These are phyloP conservation scores for Punctoribates punctum DNA, from an alignment of 2,888 invertebrate genomes.

Conservation along the genomic window DNA sequence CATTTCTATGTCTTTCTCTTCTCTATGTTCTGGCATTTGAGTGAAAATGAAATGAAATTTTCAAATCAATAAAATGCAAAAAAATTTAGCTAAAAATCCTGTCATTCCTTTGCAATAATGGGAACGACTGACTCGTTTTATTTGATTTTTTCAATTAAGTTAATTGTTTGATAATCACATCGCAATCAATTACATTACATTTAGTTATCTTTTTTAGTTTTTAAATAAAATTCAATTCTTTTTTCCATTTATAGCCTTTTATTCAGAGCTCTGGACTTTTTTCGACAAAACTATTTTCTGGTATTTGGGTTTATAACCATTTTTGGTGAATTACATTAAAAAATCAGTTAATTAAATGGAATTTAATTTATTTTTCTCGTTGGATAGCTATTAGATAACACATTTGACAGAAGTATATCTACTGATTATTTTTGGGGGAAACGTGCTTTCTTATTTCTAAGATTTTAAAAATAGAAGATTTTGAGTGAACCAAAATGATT, in stretches of 20 bases:
- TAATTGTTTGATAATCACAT: conserved; percentile 15
- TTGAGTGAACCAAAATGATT: background rate
- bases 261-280: background rate
- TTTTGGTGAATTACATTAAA: no score
- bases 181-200: conserved; percentile 6
- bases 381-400: no score
- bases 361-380: no score
- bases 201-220: background rate
- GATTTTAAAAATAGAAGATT: background rate
- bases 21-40: no score
- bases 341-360: no score
- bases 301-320: no score
- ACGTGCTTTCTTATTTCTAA: background rate
- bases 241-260: background rate
- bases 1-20: no score
- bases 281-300: no score
- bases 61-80: conserved; percentile 9
- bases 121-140: background rate
- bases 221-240: background rate
- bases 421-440: background rate
- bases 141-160: conserved; percentile 6
- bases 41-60: background rate
- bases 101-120: background rate
- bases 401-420: background rate
- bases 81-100: background rate